Evolutionary conservation across 2,113 vertebrate species (phyloP).

Genomic region (Scytalopus superciliaris): DNA sequence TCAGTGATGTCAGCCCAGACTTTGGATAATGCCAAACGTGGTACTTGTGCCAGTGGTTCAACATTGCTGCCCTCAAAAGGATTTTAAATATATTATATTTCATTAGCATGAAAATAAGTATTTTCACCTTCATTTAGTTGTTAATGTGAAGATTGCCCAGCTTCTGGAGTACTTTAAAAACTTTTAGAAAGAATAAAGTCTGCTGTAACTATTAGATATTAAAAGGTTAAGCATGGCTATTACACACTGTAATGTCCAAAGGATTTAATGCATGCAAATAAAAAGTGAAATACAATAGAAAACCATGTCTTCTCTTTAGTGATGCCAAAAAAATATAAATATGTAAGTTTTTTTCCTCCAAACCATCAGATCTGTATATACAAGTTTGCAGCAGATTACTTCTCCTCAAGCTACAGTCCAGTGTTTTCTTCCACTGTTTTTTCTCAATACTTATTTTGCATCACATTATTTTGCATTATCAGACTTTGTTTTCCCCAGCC

Average conservation of each 20-base stretch:
- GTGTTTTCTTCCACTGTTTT: background rate
- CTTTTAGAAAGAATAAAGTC: background rate
- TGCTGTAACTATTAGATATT: background rate
- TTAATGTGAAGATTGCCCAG: background rate
- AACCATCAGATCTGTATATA: background rate
- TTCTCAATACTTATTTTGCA: background rate
- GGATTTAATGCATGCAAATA: background rate
- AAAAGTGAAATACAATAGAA: background rate
- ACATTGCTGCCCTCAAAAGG: background rate
- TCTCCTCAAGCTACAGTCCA: background rate
- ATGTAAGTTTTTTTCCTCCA: background rate
- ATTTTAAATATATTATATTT: background rate
- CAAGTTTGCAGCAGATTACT: background rate
- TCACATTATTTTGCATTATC: background rate
- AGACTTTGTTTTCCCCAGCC: background rate
- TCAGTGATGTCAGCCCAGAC: background rate
- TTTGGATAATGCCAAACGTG: background rate
- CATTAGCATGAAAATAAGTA: constrained; percentile 1
- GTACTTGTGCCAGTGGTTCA: background rate
- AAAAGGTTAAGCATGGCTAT: background rate
- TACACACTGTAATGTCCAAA: background rate
- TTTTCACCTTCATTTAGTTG: background rate
- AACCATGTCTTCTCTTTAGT: background rate
- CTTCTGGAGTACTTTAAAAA: background rate
- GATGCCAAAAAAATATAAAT: background rate